Conservation (phyloP, 2,113 vertebrate species). For the Zosterops hypoxanthus region DNA sequence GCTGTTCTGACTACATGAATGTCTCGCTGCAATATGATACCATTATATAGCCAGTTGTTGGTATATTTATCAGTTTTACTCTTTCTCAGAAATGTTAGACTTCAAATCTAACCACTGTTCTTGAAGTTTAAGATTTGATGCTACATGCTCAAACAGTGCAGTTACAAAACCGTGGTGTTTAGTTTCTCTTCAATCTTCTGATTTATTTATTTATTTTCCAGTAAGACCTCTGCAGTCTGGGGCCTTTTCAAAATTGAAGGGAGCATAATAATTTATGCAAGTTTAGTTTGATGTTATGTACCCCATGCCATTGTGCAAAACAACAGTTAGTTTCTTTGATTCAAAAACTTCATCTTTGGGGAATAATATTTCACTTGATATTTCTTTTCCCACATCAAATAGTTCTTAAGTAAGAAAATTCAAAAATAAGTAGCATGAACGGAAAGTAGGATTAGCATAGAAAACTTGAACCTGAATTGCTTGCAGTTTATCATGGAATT, state of each 20-base stretch:
- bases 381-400: neutral
- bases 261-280: neutral
- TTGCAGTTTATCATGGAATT: neutral
- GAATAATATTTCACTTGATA: neutral
- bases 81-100: neutral
- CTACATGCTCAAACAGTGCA: neutral
- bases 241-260: neutral
- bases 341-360: neutral
- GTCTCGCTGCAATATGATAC: neutral
- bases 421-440: neutral
- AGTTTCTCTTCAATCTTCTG: neutral
- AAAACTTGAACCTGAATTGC: neutral
- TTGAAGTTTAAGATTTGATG: neutral
- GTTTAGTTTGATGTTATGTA: neutral
- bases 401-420: neutral
- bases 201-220: neutral
- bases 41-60: neutral
- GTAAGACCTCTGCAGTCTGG: neutral
- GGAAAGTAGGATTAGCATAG: neutral
- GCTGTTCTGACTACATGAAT: neutral
- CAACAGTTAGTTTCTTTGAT: neutral
- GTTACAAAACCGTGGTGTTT: neutral
- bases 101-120: neutral
- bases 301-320: neutral
- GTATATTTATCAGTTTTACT: neutral